These are phyloP conservation scores for Tachycineta bicolor DNA, from an alignment of 2,113 vertebrate species.

Conservation along the genomic window DNA sequence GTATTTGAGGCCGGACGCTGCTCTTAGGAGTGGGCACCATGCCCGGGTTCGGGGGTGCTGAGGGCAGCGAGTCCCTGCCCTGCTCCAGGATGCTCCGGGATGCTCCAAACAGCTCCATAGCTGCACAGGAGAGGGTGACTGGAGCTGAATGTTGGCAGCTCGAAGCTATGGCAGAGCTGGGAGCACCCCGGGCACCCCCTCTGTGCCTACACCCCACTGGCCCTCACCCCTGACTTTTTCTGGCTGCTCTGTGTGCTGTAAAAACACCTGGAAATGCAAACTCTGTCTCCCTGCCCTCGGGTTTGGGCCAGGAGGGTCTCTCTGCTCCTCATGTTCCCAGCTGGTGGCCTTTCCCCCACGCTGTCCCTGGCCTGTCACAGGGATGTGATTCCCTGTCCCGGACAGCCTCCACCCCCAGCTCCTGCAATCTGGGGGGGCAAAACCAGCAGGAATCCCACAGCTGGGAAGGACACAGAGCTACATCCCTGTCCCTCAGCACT, in stretches of 20 bases:
- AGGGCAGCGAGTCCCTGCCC: not conserved
- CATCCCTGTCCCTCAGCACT: not conserved
- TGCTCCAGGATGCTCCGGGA: not conserved
- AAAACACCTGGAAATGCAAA: not conserved
- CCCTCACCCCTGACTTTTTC: not conserved
- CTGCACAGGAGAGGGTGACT: not conserved
- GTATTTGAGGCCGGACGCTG: not conserved
- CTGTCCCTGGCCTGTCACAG: accelerated
- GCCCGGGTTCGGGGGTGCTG: not conserved
- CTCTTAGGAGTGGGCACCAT: not conserved
- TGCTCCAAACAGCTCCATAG: not conserved
- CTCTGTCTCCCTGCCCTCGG: accelerated
- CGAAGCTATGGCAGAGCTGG: not conserved
- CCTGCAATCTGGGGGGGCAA: accelerated
- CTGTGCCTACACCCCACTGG: not conserved
- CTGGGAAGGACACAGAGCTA: accelerated
- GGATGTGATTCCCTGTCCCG: too few species aligned
- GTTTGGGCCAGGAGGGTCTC: accelerated
- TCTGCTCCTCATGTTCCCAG: not conserved
- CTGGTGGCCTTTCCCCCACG: not conserved
- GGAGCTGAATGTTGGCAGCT: not conserved
- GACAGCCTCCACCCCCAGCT: not conserved
- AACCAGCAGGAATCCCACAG: not conserved
- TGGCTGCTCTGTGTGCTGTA: not conserved
- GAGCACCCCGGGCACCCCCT: accelerated